phyloP scores from a whole-genome alignment of 1,140 invertebrate genomes.

The Philaenus spumarius region DNA sequence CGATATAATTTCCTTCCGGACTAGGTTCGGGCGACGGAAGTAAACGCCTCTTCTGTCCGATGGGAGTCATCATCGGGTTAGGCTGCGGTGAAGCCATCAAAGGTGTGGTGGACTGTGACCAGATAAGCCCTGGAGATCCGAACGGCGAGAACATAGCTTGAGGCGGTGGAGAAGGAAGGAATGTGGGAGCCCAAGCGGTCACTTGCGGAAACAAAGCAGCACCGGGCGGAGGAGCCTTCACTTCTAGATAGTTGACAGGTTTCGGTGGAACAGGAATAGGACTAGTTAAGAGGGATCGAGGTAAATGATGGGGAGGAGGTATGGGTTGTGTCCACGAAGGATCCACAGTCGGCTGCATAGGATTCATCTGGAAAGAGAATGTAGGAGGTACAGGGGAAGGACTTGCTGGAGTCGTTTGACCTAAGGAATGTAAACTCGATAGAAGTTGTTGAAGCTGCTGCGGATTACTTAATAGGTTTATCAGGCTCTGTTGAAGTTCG shows the following conservation, averaged over 20 bases:
- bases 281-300: slow-evolving; percentile 23
- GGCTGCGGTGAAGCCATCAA: slow-evolving; percentile 13
- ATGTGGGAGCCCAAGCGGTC: not conserved
- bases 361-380: slow-evolving; percentile 21
- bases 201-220: not conserved
- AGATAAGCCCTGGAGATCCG: slow-evolving; percentile 18
- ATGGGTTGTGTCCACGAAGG: slow-evolving; percentile 10
- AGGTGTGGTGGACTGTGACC: slow-evolving; percentile 17
- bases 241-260: slow-evolving; percentile 8
- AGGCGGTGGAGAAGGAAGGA: slow-evolving; percentile 9
- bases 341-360: slow-evolving; percentile 18
- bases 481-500: slow-evolving; percentile 37
- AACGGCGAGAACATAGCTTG: slow-evolving; percentile 23
- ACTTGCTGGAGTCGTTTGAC: slow-evolving; percentile 8
- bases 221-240: slow-evolving; percentile 1
- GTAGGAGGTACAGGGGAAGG: slow-evolving; percentile 24
- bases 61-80: slow-evolving; percentile 32
- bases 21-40: slow-evolving; percentile 46
- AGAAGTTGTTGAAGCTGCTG: slow-evolving; percentile 37
- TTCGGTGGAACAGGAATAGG: slow-evolving; percentile 23
- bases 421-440: slow-evolving; percentile 23
- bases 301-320: slow-evolving; percentile 13
- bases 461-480: slow-evolving; percentile 36
- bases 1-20: slow-evolving; percentile 46
- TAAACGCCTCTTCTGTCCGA: slow-evolving; percentile 46